Conservation (phyloP, 2,113 vertebrate genomes). For the human (Homo sapiens) region GRCh38 chr6:140828001-140828500, state of each 20-base stretch:
- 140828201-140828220: neutral
- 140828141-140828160: neutral
- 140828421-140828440: neutral
- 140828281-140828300: neutral
- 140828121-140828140: neutral
- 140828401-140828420: neutral
- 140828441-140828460: neutral
- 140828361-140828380: neutral
- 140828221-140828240: neutral
- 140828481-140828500: neutral
- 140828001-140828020: neutral
- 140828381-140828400: neutral
- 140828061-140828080: neutral
- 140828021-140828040: neutral
- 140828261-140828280: neutral
- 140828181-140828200: neutral
- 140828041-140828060: neutral
- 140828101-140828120: neutral
- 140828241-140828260: neutral
- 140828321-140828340: neutral
- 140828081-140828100: accelerated
- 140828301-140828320: neutral
- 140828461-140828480: neutral
- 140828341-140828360: neutral
- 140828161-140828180: neutral